A percentile compares a stretch with the other conserved stretches of the same genome.
Conservation (phyloP, 2,888 invertebrate species). For the Merodon equestris region DNA sequence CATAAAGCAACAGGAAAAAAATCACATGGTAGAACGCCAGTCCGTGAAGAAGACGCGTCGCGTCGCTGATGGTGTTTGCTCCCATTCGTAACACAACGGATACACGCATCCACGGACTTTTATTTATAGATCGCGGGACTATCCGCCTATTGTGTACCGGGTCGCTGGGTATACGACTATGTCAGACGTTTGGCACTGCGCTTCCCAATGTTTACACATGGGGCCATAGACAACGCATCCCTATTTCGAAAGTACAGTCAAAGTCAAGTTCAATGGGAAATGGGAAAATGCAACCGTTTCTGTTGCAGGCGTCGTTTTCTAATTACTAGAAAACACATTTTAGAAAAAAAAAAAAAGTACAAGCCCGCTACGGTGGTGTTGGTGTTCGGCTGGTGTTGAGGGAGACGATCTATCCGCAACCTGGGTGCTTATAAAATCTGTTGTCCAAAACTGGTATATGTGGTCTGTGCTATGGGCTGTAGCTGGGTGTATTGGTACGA, state of each 20-base stretch:
- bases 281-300: slow-evolving; percentile 64
- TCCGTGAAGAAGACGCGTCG: slow-evolving; percentile 36
- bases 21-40: slow-evolving; percentile 28
- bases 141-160: slow-evolving; percentile 58
- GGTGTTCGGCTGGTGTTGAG: slow-evolving; percentile 24
- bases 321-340: slow-evolving; percentile 49
- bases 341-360: slow-evolving; percentile 18
- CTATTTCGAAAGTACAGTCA: slow-evolving; percentile 65
- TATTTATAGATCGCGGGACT: slow-evolving; percentile 63
- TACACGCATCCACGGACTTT: slow-evolving; percentile 64
- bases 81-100: slow-evolving; percentile 68
- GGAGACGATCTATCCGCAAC: slow-evolving; percentile 52
- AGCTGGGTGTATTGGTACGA: neutral
- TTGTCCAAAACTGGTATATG: slow-evolving; percentile 56
- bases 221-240: slow-evolving; percentile 48
- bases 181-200: slow-evolving; percentile 66
- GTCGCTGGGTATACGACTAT: slow-evolving; percentile 61
- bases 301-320: slow-evolving; percentile 65
- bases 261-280: slow-evolving; percentile 69
- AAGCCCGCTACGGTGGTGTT: neutral
- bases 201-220: slow-evolving; percentile 64
- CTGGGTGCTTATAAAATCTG: slow-evolving; percentile 60
- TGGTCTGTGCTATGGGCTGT: neutral
- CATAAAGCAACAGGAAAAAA: slow-evolving; percentile 5
- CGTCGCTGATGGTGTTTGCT: slow-evolving; percentile 62